These are phyloP conservation scores for Holothuria scabra DNA, from an alignment of 53 echinoderm and acorn worm genomes.

Conservation along the genomic window DNA sequence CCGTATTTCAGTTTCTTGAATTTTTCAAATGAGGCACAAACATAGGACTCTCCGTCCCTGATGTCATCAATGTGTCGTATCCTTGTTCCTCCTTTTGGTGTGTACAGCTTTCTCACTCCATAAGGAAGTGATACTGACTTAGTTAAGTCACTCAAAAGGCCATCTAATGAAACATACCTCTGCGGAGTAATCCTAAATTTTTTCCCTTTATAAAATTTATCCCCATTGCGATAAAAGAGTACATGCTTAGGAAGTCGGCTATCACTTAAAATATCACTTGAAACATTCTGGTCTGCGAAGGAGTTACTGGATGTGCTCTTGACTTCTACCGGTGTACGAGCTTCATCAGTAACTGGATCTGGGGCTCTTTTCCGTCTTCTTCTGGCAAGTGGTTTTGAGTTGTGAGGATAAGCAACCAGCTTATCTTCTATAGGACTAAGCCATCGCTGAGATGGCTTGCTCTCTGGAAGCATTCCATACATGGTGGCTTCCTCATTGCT, in stretches of 20 bases:
- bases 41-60: slow-evolving; percentile 84
- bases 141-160: slow-evolving; percentile 86
- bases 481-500: slow-evolving; percentile 33
- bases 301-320: slow-evolving; percentile 9
- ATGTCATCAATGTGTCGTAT: slow-evolving; percentile 83
- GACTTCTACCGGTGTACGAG: not conserved
- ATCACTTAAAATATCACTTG: slow-evolving; percentile 67
- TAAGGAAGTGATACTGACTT: slow-evolving; percentile 92
- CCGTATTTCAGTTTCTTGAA: slow-evolving; percentile 84
- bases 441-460: slow-evolving; percentile 57
- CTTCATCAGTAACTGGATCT: not conserved
- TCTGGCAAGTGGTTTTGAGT: slow-evolving; percentile 38
- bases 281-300: not conserved
- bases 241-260: slow-evolving; percentile 75
- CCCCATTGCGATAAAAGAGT: slow-evolving; percentile 95
- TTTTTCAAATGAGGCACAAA: slow-evolving; percentile 95
- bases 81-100: slow-evolving; percentile 60
- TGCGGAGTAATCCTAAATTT: slow-evolving; percentile 90
- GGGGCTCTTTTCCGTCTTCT: not conserved
- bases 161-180: slow-evolving; percentile 80
- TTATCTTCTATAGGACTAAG: slow-evolving; percentile 50
- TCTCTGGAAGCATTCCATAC: slow-evolving; percentile 47
- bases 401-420: slow-evolving; percentile 55
- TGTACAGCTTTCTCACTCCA: slow-evolving; percentile 86
- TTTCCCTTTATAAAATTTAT: slow-evolving; percentile 90